Conservation (phyloP, 92 coral and sea anemone species). For the Epizoanthus illoricatus region DNA sequence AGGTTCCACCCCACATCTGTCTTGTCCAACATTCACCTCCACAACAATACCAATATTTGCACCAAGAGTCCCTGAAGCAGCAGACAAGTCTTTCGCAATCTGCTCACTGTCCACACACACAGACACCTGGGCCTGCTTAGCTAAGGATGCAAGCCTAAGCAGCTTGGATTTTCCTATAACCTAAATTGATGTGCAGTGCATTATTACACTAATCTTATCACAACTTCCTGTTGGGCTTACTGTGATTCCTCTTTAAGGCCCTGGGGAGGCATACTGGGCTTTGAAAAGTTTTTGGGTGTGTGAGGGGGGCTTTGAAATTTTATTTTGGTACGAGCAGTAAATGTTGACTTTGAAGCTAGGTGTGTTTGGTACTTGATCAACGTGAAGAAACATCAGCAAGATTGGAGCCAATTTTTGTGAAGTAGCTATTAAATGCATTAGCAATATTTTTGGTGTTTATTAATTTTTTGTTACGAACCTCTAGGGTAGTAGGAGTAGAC, state of each 20-base stretch:
- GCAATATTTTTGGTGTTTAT: not conserved
- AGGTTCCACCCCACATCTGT: constrained; percentile 72
- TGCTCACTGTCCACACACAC: constrained; percentile 60
- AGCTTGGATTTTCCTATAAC: constrained; percentile 60
- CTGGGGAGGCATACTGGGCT: too few species aligned
- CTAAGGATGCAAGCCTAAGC: constrained; percentile 56
- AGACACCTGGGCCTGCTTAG: constrained; percentile 58
- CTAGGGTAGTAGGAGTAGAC: too few species aligned
- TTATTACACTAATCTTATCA: too few species aligned
- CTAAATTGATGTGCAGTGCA: constrained; percentile 1
- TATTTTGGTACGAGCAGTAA: too few species aligned
- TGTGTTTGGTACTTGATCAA: too few species aligned
- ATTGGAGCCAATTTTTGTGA: constrained; percentile 4
- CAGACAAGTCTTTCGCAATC: constrained; percentile 53
- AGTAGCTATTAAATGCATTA: not conserved
- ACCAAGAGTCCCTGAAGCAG: constrained; percentile 44
- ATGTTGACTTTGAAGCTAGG: too few species aligned
- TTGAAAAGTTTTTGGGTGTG: too few species aligned
- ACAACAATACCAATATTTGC: constrained; percentile 53
- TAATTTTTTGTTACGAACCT: not conserved
- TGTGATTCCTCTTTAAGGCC: too few species aligned
- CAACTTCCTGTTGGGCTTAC: too few species aligned
- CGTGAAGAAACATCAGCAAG: too few species aligned
- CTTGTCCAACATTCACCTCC: constrained; percentile 71
- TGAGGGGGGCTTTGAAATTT: too few species aligned